Evolutionary conservation across 2,888 invertebrate species (phyloP).

Genomic region (Sinodicranocentrus sp.): DNA sequence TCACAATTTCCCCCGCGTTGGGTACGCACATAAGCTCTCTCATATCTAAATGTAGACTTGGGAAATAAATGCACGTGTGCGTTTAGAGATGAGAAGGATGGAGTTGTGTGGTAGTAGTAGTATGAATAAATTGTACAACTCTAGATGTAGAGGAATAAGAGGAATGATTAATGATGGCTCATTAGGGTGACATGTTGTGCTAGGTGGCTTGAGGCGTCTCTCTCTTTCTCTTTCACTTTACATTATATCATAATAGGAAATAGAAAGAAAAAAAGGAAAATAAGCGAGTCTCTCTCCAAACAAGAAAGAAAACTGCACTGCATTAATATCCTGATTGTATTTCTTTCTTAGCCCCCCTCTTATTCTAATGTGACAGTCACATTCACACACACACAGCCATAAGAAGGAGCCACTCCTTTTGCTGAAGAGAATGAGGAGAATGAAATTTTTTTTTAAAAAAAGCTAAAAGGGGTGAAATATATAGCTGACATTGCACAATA

Average conservation of each 20-base stretch:
- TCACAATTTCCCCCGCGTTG: too few species aligned
- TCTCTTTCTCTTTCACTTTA: conserved; percentile 46
- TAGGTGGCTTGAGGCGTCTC: conserved; percentile 69
- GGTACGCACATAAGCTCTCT: background rate
- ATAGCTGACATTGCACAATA: conserved; percentile 18
- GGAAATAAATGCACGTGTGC: too few species aligned
- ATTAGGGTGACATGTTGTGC: conserved; percentile 76
- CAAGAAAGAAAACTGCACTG: conserved; percentile 38
- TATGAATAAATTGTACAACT: conserved; percentile 60
- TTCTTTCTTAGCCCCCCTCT: conserved; percentile 21
- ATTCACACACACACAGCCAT: background rate
- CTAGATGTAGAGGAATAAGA: conserved; percentile 62
- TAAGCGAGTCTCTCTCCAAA: background rate
- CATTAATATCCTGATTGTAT: conserved; percentile 25
- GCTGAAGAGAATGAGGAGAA: background rate
- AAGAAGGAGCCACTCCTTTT: too few species aligned
- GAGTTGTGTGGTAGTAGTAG: too few species aligned
- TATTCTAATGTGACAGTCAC: conserved; percentile 42
- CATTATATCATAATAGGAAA: conserved; percentile 30
- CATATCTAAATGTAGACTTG: too few species aligned
- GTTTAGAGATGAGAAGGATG: too few species aligned
- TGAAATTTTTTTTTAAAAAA: background rate
- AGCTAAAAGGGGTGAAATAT: background rate
- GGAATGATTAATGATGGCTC: conserved; percentile 76
- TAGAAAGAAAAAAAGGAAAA: background rate